phyloP scores from a whole-genome alignment of 2,113 vertebrate species.

The Bathybates hornii region DNA sequence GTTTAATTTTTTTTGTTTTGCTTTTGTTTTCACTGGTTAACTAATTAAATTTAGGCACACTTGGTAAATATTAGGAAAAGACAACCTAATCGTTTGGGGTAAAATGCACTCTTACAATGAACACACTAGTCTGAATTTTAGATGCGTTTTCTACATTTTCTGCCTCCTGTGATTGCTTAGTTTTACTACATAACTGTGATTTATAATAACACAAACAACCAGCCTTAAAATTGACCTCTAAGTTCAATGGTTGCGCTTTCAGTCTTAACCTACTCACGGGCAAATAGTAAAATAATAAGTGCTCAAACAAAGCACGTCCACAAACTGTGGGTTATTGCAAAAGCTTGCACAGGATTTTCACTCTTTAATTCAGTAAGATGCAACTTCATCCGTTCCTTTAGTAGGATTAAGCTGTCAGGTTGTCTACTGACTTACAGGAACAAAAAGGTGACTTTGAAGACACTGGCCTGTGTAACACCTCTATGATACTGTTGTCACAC shows the following conservation, averaged over 20 bases:
- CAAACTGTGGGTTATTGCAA: not conserved
- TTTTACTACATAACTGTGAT: not conserved
- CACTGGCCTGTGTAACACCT: not conserved
- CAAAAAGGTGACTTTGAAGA: slow-evolving; percentile 28
- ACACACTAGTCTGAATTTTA: not conserved
- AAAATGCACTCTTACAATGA: not conserved
- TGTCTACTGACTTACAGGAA: not conserved
- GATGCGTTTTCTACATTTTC: not conserved
- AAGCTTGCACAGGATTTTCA: not conserved
- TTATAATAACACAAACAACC: not conserved
- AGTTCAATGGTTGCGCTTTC: not conserved
- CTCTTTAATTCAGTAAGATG: not conserved
- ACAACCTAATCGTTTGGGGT: not conserved
- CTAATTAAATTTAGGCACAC: not conserved
- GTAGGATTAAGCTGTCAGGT: slow-evolving; percentile 11
- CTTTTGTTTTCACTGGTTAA: not conserved
- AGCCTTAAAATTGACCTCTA: not conserved
- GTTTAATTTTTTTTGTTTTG: not conserved
- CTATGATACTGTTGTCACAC: slow-evolving; percentile 17
- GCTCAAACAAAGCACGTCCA: not conserved
- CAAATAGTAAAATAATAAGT: not conserved
- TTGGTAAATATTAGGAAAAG: not conserved
- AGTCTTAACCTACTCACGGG: not conserved
- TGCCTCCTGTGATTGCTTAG: accelerated
- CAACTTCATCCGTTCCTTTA: not conserved